Base-by-base conservation (phyloP, 1,140 invertebrate genomes). In the Hetaerina americana region DNA sequence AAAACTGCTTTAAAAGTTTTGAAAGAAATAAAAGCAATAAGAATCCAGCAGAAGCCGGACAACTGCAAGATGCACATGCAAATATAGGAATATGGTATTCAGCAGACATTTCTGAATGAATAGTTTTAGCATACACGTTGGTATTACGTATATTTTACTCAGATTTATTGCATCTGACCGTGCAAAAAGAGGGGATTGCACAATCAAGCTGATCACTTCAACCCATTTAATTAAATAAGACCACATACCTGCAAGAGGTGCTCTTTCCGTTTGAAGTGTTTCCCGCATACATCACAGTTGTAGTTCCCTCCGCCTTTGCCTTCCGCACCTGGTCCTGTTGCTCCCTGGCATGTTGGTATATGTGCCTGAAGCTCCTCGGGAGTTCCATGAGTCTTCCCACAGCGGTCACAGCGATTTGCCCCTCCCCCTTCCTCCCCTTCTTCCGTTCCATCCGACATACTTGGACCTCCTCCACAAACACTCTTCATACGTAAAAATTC, bases 161-260 rank as follows among this genome's bases (percentile, higher is more conserved):
- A n/a, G n/a, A n/a, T n/a, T n/a, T n/a, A n/a, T n/a, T n/a, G n/a
- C n/a, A n/a, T n/a, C n/a, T n/a, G n/a, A n/a, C n/a, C n/a, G n/a
- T n/a, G n/a, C n/a, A n/a, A n/a, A n/a, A n/a, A n/a, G n/a, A n/a
- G n/a, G n/a, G n/a, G n/a, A n/a, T n/a, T n/a, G n/a, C n/a, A n/a
- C n/a, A n/a, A n/a, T n/a, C n/a, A n/a, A n/a, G n/a, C n/a, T n/a
- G n/a, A n/a, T n/a, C n/a, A n/a, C n/a, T n/a, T n/a, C n/a, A n/a
- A n/a, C n/a, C n/a, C n/a, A n/a, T n/a, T n/a, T n/a, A n/a, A n/a
- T n/a, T n/a, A n/a, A n/a, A n/a, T n/a, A n/a, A 18, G 40, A 57
- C 22, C 2, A 2, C 15, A 18, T 57, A 57, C 40, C 40, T 57
- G 40, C 73, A 86, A 86, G 5, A 87, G 76, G 75, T 88, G 86